Evolutionary conservation across 2,113 vertebrate genomes (phyloP), one percentile per base, ranked within the genome.

Genomic region (Oncorhynchus masou): DNA sequence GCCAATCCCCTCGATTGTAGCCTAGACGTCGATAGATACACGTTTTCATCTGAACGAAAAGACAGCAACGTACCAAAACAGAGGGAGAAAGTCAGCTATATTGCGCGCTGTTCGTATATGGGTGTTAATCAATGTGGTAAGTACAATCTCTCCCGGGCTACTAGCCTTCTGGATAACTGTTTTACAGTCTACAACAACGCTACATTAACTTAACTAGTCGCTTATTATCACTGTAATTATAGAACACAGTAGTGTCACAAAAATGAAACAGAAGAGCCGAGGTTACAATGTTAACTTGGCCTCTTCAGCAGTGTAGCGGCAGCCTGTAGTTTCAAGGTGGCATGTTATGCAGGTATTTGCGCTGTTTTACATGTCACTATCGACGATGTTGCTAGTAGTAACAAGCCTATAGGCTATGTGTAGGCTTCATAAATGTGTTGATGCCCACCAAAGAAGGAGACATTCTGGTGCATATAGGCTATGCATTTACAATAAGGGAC

Each of bases 261-360:
- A 75, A 29, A 48, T 74, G 68, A 1, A 77, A 78, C 86, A 88
- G 87, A 54, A 54, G 15, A 83, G 85, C 77, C 83, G 80, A 84
- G 71, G 69, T 78, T 83, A 51, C 70, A 73, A 76, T 83, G 85
- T 83, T 84, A 8, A 76, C 72, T 83, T 76, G 68, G 75, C 45
- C 34, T 49, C 20, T 62, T 19, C 54, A 62, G n/a, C 16, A 49
- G 68, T 49, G 49, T 64, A 49, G 66, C 59, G 66, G 68, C 45
- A 77, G 79, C 60, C 78, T 65, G n/a, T 74, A 24, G 12, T 27
- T 57, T 25, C 65, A 77, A 81, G 75, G 64, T 72, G 57, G 59
- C 60, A 1, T 39, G 25, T 68, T 34, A 9, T 49, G 74, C 77
- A 71, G 69, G n/a, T 8, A 83, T 68, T 22, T 70, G 13, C 69